Conservation (phyloP, 2,113 vertebrate species). For the zebrafish (Danio rerio) region DNA sequence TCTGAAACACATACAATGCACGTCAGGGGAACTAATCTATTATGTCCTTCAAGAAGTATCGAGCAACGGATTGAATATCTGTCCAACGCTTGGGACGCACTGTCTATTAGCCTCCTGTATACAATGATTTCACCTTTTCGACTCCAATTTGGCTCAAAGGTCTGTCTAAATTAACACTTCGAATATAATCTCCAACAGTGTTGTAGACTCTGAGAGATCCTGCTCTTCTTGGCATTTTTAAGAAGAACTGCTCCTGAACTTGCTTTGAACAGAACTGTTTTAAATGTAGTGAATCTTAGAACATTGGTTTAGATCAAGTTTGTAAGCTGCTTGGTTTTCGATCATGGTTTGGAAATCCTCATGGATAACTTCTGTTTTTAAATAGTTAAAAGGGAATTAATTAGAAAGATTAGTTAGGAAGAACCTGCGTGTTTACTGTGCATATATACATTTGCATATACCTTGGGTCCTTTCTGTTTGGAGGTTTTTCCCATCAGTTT, state of each 20-base stretch:
- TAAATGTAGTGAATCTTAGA: no score
- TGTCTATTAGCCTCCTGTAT: conserved; percentile 15
- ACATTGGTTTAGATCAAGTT: no score
- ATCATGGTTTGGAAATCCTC: no score
- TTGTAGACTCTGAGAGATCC: conserved; percentile 61
- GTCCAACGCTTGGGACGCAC: conserved; percentile 27
- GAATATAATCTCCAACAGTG: conserved; percentile 70
- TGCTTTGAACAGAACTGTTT: no score
- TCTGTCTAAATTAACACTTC: conserved; percentile 49
- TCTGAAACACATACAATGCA: conserved; percentile 45
- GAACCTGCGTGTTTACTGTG: no score
- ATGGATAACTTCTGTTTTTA: no score
- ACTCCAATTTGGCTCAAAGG: conserved; percentile 11
- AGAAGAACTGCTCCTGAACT: conserved; percentile 23
- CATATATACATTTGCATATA: conserved; percentile 49
- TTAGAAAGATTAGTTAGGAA: no score
- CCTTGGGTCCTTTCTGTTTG: conserved; percentile 84
- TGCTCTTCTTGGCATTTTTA: conserved; percentile 44
- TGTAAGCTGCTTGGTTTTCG: no score
- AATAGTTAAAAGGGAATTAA: no score
- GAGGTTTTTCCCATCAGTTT: conserved; percentile 91
- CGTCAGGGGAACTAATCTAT: conserved; percentile 53
- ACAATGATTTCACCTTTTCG: conserved; percentile 30
- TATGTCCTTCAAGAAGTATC: conserved; percentile 64
- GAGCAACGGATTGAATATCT: conserved; percentile 68